Percentiles rank a stretch among this genome's conserved stretches.
Evolutionary conservation across 2,888 invertebrate genomes (phyloP).

Genomic region (Lycaena phlaeas): DNA sequence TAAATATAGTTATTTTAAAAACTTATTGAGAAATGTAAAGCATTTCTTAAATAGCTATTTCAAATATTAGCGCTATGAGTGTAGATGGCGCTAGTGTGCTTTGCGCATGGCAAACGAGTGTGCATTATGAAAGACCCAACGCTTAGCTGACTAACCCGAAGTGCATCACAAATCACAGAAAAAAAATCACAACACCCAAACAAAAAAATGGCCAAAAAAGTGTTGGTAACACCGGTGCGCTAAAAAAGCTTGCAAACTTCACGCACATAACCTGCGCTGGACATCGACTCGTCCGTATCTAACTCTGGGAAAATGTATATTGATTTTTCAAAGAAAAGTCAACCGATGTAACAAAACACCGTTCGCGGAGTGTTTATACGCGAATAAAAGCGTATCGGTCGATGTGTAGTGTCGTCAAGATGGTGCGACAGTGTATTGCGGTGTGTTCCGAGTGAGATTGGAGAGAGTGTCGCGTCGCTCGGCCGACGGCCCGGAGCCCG

Average conservation of each 20-base stretch:
- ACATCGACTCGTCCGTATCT: conserved; percentile 73
- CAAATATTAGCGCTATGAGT: conserved; percentile 6
- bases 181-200: conserved; percentile 72
- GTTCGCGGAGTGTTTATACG: conserved; percentile 71
- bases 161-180: conserved; percentile 56
- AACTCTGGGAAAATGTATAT: conserved; percentile 74
- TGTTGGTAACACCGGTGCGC: conserved; percentile 74
- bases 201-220: conserved; percentile 72
- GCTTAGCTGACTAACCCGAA: conserved; percentile 41
- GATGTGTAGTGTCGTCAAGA: conserved; percentile 67
- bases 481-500: conserved; percentile 66
- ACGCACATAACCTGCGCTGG: conserved; percentile 75
- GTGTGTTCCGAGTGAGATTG: conserved; percentile 67
- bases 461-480: conserved; percentile 68
- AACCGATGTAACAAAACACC: conserved; percentile 73
- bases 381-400: conserved; percentile 59
- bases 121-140: conserved; percentile 58
- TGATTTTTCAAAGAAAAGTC: conserved; percentile 75
- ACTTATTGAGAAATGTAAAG: too few relatives aligned
- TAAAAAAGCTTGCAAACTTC: conserved; percentile 76
- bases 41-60: background rate
- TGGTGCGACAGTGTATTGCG: conserved; percentile 67
- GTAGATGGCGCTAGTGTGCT: conserved; percentile 8
- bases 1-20: too few relatives aligned
- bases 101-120: conserved; percentile 21